phyloP scores from a whole-genome alignment of 2,888 invertebrate species.

The Anarsia innoxiella region DNA sequence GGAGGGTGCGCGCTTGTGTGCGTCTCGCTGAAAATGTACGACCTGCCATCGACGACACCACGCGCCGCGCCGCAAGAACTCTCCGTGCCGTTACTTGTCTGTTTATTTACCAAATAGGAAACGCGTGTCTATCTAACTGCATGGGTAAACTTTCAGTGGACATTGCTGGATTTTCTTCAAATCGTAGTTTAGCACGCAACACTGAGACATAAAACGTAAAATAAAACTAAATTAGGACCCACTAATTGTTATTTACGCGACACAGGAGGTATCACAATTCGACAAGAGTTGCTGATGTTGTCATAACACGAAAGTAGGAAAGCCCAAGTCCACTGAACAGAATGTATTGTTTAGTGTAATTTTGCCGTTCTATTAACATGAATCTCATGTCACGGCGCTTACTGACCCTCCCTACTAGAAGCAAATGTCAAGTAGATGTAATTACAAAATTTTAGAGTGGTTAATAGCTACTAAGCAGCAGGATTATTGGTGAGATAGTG shows the following conservation, averaged over 20 bases:
- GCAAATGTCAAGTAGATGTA: no score
- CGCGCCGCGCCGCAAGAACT: slow-evolving; percentile 8
- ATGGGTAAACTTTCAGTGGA: slow-evolving; percentile 12
- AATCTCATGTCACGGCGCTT: no score
- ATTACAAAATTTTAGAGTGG: slow-evolving; percentile 26
- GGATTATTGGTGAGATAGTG: slow-evolving; percentile 56
- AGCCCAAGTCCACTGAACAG: no score
- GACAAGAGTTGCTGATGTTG: slow-evolving; percentile 26
- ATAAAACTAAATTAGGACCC: slow-evolving; percentile 53
- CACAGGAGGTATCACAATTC: slow-evolving; percentile 33
- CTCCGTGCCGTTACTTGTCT: slow-evolving; percentile 12
- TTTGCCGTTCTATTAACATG: no score
- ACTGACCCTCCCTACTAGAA: no score
- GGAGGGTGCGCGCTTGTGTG: slow-evolving; percentile 28
- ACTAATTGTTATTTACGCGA: slow-evolving; percentile 53
- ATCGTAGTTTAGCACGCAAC: slow-evolving; percentile 51
- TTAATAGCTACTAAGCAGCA: slow-evolving; percentile 44
- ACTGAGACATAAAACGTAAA: slow-evolving; percentile 52
- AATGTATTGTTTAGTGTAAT: no score
- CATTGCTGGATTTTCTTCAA: slow-evolving; percentile 41
- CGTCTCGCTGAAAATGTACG: no score
- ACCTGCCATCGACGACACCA: no score
- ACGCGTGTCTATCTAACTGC: slow-evolving; percentile 12
- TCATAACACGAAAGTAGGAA: slow-evolving; percentile 24
- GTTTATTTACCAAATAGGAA: slow-evolving; percentile 22